Evolutionary conservation across 2,888 invertebrate genomes (phyloP).

Genomic region (Chrysotoxum bicinctum): DNA sequence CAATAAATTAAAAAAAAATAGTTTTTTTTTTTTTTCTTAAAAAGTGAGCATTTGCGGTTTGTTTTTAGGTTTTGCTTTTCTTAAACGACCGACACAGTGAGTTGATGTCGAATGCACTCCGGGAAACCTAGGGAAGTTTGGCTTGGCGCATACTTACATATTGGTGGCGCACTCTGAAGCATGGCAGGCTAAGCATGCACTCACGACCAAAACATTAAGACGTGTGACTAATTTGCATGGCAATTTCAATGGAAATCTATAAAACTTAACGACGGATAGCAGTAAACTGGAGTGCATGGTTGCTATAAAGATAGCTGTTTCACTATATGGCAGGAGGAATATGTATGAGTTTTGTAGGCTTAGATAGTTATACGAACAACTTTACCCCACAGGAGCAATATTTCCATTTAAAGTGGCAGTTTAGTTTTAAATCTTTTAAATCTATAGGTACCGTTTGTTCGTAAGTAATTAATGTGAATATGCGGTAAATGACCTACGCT

Average conservation of each 20-base stretch:
- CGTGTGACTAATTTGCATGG: slow-evolving; percentile 69
- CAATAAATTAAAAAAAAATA: slow-evolving; percentile 8
- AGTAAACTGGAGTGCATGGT: background rate
- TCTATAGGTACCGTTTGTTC: background rate
- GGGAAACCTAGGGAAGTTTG: background rate
- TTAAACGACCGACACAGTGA: background rate
- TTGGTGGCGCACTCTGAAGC: background rate
- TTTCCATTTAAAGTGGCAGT: slow-evolving; percentile 3
- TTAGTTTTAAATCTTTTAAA: background rate
- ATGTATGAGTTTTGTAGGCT: background rate
- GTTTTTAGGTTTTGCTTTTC: background rate
- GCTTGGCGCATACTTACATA: background rate
- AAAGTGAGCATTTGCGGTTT: background rate
- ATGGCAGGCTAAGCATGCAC: slow-evolving; percentile 25
- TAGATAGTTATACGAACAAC: background rate
- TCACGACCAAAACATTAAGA: slow-evolving; percentile 64
- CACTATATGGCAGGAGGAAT: background rate
- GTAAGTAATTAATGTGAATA: background rate
- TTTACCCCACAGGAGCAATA: slow-evolving; percentile 11
- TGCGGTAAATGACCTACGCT: background rate
- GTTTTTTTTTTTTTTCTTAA: background rate
- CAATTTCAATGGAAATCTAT: slow-evolving; percentile 64
- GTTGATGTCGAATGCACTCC: background rate
- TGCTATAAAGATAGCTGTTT: background rate
- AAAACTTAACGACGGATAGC: slow-evolving; percentile 43